Evolutionary conservation across 2,797 vertebrate species (phyloP), one percentile per base, ranked within the genome.

Genomic region (Catamblyrhynchus diadema): DNA sequence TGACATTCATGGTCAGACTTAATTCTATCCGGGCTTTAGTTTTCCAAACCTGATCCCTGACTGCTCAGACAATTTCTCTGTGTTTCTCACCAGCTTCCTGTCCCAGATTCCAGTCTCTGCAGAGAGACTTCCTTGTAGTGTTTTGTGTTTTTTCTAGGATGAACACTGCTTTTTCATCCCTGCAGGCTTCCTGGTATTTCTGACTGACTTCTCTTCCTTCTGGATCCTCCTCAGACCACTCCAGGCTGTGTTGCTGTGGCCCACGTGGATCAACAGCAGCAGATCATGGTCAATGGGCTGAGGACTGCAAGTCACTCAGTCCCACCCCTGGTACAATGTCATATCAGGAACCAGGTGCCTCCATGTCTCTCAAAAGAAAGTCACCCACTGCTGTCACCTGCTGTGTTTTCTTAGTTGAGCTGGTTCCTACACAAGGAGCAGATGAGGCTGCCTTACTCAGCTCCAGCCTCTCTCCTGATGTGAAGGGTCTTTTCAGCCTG

Each of bases 401-500:
- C 7, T 21, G 30, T 18, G 54, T 10, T 59, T 33, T 10, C 32
- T 35, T 16, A 32, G 37, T 4, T 13, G 20, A 30, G 25, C 30
- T 0, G 1, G 6, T 1, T 16, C 20, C 30, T 30, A 7, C 50
- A 21, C 21, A 32, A 48, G 24, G 35, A 17, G 42, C 33, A 33
- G 33, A 41, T 10, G 24, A n/a, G 24, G 23, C 50, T 13, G 10
- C 35, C 35, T 33, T 14, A 13, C 20, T 33, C 50, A 48, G 59
- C 21, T 17, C n/a, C 50, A 35, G 81, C 30, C 59, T 39, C 30
- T 56, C 9, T 8, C 42, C 42, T 17, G 21, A 47, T 32, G 6
- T 17, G 20, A 65, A 41, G 9, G 17, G 30, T 21, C 16, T 48
- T 48, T 33, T 21, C 50, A 28, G 60, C 30, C 35, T 48, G 42